Evolutionary conservation across 2,113 vertebrate genomes (phyloP).

Genomic region (Steatornis caripensis): DNA sequence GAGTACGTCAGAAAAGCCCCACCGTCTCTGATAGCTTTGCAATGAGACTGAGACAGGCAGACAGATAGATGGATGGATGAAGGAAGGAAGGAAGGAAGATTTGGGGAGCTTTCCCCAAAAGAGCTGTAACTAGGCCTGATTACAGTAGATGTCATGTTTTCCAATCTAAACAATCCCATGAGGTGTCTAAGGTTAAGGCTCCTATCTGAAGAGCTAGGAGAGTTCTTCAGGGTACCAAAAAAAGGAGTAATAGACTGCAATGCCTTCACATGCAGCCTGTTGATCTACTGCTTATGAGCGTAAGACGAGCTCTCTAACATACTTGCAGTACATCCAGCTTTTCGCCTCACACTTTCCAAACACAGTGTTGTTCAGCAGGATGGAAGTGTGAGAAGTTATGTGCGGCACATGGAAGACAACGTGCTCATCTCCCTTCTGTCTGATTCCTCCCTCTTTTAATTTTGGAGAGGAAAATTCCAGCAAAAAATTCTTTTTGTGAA

Average conservation of each 20-base stretch:
- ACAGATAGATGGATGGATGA: accelerated
- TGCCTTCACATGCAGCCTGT: background rate
- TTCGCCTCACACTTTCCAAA: background rate
- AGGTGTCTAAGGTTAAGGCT: background rate
- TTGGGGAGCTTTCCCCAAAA: background rate
- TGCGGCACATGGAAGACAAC: background rate
- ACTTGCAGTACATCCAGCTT: background rate
- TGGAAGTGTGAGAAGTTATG: background rate
- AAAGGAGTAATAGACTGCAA: background rate
- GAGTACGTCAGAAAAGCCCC: background rate
- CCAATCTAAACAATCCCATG: background rate
- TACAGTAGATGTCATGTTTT: background rate
- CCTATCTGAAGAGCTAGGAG: background rate
- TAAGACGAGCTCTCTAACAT: background rate
- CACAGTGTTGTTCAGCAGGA: background rate
- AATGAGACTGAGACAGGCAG: background rate
- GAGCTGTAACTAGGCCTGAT: background rate
- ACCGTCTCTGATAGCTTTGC: background rate
- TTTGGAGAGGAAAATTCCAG: background rate
- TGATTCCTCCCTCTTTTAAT: background rate
- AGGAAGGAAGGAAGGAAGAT: background rate
- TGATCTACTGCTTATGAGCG: background rate
- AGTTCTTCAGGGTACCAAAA: background rate
- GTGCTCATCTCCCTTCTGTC: background rate
- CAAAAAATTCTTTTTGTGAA: background rate